These are phyloP conservation scores for Melanotus villosus DNA, from an alignment of 2,888 invertebrate species.

Conservation along the genomic window DNA sequence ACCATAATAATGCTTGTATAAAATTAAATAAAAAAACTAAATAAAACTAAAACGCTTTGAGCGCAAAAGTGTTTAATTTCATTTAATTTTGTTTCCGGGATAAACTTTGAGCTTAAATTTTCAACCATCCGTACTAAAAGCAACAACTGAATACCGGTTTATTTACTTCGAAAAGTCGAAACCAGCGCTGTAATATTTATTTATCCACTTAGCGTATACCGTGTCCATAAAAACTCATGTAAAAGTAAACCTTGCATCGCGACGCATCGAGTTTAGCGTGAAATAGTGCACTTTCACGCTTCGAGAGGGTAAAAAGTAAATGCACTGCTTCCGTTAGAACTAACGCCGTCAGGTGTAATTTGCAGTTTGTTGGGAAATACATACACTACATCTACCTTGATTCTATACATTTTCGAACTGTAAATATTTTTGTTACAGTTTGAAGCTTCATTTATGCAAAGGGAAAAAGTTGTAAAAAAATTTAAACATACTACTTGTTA, in stretches of 20 bases:
- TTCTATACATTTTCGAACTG: too few species aligned
- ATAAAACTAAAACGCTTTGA: too few species aligned
- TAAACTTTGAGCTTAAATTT: slow-evolving; percentile 13
- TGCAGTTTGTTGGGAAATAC: slow-evolving; percentile 7
- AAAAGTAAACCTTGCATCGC: slow-evolving; percentile 38
- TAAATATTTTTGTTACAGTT: too few species aligned
- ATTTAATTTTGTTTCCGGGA: slow-evolving; percentile 9
- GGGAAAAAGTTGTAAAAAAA: too few species aligned
- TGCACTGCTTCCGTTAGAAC: slow-evolving; percentile 50
- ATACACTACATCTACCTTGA: too few species aligned
- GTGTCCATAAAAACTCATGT: slow-evolving; percentile 34
- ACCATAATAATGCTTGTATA: neutral
- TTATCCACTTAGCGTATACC: slow-evolving; percentile 61
- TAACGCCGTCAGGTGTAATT: slow-evolving; percentile 9
- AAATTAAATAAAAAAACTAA: neutral
- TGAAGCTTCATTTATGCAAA: too few species aligned
- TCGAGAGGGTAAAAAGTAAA: slow-evolving; percentile 53
- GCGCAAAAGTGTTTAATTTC: slow-evolving; percentile 8
- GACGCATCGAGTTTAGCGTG: slow-evolving; percentile 47
- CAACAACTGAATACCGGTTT: slow-evolving; percentile 47
- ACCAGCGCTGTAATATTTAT: slow-evolving; percentile 61
- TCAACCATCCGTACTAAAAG: neutral
- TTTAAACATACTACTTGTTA: too few species aligned
- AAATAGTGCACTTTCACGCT: slow-evolving; percentile 56
- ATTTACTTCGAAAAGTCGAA: slow-evolving; percentile 59